These are phyloP conservation scores for Aspidoscelis tigris DNA, from an alignment of 2,113 vertebrate species.

Conservation along the genomic window DNA sequence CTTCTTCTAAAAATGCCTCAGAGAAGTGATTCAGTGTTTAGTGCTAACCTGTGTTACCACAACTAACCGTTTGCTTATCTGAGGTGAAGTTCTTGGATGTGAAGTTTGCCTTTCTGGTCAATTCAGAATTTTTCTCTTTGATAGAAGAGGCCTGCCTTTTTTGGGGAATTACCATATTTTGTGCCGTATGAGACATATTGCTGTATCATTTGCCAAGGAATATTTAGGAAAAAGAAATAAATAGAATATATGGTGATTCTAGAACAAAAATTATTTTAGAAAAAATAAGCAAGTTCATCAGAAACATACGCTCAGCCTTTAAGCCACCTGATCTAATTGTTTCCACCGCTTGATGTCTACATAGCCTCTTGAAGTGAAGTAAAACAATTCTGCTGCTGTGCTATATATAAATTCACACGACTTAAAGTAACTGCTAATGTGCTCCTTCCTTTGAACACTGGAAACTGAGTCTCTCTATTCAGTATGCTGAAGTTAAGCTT, in stretches of 20 bases:
- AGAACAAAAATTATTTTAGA: too few relatives aligned
- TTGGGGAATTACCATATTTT: too few relatives aligned
- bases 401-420: neutral
- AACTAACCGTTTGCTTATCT: neutral
- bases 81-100: neutral
- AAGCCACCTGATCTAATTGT: slow-evolving; percentile 5
- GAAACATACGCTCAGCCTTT: neutral
- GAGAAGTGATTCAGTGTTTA: neutral
- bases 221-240: too few relatives aligned
- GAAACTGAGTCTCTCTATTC: neutral
- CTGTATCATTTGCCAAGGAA: too few relatives aligned
- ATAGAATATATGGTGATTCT: too few relatives aligned
- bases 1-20: neutral
- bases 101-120: neutral
- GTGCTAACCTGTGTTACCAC: neutral
- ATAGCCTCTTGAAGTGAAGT: neutral
- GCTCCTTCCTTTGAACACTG: neutral
- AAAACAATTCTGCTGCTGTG: neutral
- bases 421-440: neutral
- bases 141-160: neutral
- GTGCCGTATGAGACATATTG: too few relatives aligned
- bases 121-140: neutral
- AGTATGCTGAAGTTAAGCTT: rapidly evolving
- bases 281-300: neutral
- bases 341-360: neutral